Base-by-base conservation (phyloP, 2,797 vertebrate species). In the Podargus strigoides region DNA sequence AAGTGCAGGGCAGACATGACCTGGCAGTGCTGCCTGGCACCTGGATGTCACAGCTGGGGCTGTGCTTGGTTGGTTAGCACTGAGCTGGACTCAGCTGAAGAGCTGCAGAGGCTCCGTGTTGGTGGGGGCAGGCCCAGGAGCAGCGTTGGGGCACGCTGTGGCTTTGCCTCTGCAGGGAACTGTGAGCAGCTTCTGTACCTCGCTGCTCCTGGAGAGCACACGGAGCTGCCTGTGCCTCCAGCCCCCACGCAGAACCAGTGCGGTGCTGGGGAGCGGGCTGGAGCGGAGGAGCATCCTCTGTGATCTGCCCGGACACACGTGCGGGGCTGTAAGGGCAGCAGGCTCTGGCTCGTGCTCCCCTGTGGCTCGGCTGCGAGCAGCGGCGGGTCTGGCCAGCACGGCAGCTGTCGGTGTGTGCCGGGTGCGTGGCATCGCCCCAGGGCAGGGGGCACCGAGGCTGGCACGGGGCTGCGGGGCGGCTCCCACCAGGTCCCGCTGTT, bases 291-390 rank as follows among this genome's bases (percentile, higher is more conserved):
- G 26, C 67, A 30, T 14, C 74, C 62, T 5, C 9, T 23, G 50
- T 1, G 30, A 12, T 1, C 24, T 9, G 36, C 22, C 3, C 0
- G 13, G 47, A 7, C 36, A 3, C 0, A 7, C 0, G 8, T 3
- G 41, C 37, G 46, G 26, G 1, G 10, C 55, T 7, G 15, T 60
- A 3, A 1, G 73, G 56, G 47, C 64, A 17, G 47, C 34, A 2
- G 26, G 28, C 11, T 2, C 53, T 10, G 44, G 3, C n/a, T 8
- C 7, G 0, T 0, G 26, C 7, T 20, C 14, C 9, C 14, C 30
- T 28, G 37, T 41, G 1, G 46, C 53, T 36, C 14, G 1, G 46
- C 53, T 36, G 12, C 7, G 6, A 2, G 41, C 23, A 1, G 62
- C 23, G 30, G 8, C 6, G 53, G 28, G 66, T 10, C 14, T 17